phyloP scores from a whole-genome alignment of 2,113 vertebrate species.

The Caloenas nicobarica region DNA sequence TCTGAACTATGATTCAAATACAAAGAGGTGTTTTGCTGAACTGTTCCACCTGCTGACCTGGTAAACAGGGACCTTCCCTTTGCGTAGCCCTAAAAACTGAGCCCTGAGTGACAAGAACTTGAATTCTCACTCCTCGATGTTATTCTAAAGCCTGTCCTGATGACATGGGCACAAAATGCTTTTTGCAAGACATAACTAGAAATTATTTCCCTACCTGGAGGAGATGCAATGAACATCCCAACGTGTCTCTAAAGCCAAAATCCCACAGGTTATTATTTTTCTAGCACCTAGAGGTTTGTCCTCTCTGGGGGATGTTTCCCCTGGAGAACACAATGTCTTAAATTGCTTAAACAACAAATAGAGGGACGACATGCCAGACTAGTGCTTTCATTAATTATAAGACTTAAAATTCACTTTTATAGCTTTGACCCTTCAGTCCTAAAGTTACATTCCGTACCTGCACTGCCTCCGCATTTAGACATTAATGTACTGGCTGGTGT shows the following conservation, averaged over 20 bases:
- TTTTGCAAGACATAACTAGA: neutral
- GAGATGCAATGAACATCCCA: neutral
- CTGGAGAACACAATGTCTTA: neutral
- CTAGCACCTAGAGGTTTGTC: neutral
- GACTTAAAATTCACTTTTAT: neutral
- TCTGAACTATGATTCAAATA: neutral
- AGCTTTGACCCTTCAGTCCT: neutral
- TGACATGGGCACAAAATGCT: neutral
- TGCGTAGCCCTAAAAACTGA: neutral
- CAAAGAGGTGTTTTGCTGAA: neutral
- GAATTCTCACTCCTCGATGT: too few relatives aligned
- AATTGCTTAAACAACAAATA: neutral
- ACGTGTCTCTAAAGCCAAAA: neutral
- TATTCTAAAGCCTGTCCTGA: neutral
- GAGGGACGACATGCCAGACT: accelerated
- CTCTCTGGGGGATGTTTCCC: neutral
- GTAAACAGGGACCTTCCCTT: neutral
- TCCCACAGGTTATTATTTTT: neutral
- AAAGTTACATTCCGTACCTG: neutral
- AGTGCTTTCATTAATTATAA: neutral
- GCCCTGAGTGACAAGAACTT: neutral
- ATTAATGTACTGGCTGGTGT: neutral
- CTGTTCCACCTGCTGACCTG: accelerated
- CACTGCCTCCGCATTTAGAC: neutral
- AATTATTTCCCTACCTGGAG: neutral